phyloP scores from a whole-genome alignment of 2,888 invertebrate genomes.

The Drosophila percnosoma region DNA sequence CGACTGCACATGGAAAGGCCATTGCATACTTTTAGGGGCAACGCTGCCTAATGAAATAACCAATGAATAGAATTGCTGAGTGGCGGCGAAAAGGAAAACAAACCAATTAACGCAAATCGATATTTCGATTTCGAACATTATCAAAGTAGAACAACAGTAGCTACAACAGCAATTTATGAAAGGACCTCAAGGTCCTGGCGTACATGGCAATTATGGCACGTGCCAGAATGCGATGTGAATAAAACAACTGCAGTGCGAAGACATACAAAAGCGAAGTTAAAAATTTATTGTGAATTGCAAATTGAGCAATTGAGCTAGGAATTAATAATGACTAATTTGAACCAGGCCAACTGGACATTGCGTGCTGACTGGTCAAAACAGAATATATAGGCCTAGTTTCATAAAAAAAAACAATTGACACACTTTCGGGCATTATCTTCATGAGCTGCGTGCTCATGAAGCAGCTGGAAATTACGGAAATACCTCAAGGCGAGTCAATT shows the following conservation, averaged over 20 bases:
- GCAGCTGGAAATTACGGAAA: slow-evolving; percentile 8
- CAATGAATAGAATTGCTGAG: slow-evolving; percentile 17
- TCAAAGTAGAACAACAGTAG: slow-evolving; percentile 42
- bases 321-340: slow-evolving; percentile 61
- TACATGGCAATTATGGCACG: slow-evolving; percentile 52
- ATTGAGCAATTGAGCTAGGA: slow-evolving; percentile 11
- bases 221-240: slow-evolving; percentile 41
- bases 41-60: slow-evolving; percentile 18
- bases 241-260: slow-evolving; percentile 39
- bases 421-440: slow-evolving; percentile 48
- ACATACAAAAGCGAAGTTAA: slow-evolving; percentile 8
- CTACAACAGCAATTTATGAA: slow-evolving; percentile 25
- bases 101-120: slow-evolving; percentile 69
- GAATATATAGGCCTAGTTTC: background rate
- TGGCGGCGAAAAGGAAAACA: slow-evolving; percentile 36
- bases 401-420: slow-evolving; percentile 56
- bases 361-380: slow-evolving; percentile 49
- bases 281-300: slow-evolving; percentile 24
- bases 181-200: slow-evolving; percentile 49
- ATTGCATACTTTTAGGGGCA: slow-evolving; percentile 46
- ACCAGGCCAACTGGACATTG: slow-evolving; percentile 30
- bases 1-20: slow-evolving; percentile 18
- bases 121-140: slow-evolving; percentile 63
- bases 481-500: slow-evolving; percentile 21
- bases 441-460: slow-evolving; percentile 44